phyloP scores from a whole-genome alignment of 2,888 invertebrate genomes.

The Pterobdella sp. region DNA sequence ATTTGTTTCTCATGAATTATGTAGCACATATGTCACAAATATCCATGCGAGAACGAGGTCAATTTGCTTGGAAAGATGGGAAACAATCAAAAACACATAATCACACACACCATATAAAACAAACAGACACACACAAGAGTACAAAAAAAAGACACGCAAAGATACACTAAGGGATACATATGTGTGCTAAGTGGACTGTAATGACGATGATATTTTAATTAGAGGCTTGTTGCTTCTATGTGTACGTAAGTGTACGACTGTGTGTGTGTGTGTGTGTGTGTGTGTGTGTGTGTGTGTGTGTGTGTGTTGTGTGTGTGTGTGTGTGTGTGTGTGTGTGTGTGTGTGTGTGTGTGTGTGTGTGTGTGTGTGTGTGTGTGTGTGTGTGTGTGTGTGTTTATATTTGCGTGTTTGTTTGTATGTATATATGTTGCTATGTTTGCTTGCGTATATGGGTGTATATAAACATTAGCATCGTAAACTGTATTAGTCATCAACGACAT shows the following conservation, averaged over 20 bases:
- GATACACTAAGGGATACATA: not conserved
- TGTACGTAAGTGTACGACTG: not conserved
- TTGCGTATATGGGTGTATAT: not conserved
- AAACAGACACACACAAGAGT: not conserved
- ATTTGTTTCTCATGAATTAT: too few species aligned
- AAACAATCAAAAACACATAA: not conserved
- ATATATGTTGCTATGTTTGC: not conserved
- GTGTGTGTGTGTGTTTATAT: not conserved
- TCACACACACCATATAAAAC: not conserved
- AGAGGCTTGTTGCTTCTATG: not conserved
- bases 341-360: slow-evolving; percentile 4
- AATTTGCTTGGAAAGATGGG: too few species aligned
- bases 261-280: not conserved
- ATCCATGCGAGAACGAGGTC: too few species aligned
- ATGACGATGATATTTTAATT: not conserved
- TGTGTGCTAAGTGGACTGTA: not conserved
- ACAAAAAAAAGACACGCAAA: not conserved
- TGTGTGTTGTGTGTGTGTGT: not conserved
- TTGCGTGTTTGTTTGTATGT: not conserved
- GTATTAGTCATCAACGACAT: not conserved
- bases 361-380: slow-evolving; percentile 4
- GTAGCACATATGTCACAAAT: too few species aligned
- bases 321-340: slow-evolving; percentile 4
- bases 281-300: not conserved
- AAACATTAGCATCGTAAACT: not conserved